Base-by-base conservation (phyloP, 1,140 invertebrate genomes). In the Cotesia vestalis region DNA sequence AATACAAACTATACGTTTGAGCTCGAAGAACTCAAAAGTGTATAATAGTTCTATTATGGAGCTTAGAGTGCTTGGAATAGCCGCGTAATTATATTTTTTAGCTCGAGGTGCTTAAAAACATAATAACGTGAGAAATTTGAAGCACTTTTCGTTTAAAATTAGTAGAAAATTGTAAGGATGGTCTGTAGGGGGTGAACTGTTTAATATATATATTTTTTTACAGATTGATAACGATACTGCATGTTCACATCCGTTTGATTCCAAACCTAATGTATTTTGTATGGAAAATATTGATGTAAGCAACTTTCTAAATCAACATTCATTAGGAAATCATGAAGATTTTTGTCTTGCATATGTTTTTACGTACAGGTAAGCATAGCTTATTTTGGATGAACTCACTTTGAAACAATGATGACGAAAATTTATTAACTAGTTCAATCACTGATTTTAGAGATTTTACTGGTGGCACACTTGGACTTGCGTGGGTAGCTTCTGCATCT, bases 311-410 rank as follows among this genome's bases (percentile, higher is more conserved):
- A 99, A 99, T 88, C 90, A 99, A 20, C 98, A 99, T 85, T 99
- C 98, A 6, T 89, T 99, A 61, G 93, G 94, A 35, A 97, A 99
- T 88, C 98, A 99, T 84, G 95, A 98, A 79, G 95, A 96, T 81
- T 99, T 99, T 88, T 99, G 98, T 85, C 89, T 99, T 53, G 97
- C 98, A 8, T 99, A 99, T 84, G 96, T 99, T 36, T 99, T 99
- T 86, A 99, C 98, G 0, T 99, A 99, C 85, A 86, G 90, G 85
- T 89, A 64, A 69, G 75, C 40, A 17, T 1, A 75, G 73, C 52
- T 51, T 71, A 73, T 71, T 72, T 59, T 61, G 27, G 1, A 66
- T 17, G 17, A 62, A 53, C 3, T 52, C 52, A n/a, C 69, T 6
- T 17, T 40, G 17, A 8, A 17, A 53, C 36, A 17, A 59, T 20